phyloP scores from a whole-genome alignment of 2,797 vertebrate species.

The Petrocephalus sullivani region DNA sequence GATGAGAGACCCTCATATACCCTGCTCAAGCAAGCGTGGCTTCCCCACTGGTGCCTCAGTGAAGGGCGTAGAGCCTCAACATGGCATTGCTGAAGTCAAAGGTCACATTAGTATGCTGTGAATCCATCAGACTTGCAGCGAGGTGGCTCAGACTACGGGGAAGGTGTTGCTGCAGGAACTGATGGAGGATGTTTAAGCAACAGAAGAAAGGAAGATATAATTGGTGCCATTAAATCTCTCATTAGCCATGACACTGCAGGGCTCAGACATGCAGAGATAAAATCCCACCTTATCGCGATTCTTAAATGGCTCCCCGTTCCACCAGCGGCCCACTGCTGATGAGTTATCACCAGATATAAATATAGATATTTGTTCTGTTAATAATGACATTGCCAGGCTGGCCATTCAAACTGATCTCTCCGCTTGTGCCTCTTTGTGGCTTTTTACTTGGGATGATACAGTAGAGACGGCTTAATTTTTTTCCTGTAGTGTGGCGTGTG shows the following conservation, averaged over 20 bases:
- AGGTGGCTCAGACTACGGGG: not conserved
- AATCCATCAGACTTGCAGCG: not conserved
- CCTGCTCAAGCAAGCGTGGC: conserved; percentile 2
- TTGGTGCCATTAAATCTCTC: not conserved
- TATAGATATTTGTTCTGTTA: conserved; percentile 1
- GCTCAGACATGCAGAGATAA: not conserved
- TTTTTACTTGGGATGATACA: not conserved
- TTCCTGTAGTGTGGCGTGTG: conserved; percentile 29
- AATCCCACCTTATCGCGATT: not conserved
- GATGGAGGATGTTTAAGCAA: not conserved
- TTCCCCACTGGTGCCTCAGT: not conserved
- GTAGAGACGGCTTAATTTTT: conserved; percentile 4
- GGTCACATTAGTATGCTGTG: not conserved
- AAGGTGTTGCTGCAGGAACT: conserved; percentile 26
- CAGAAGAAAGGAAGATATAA: not conserved
- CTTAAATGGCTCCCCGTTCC: not conserved
- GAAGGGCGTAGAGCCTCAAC: not conserved
- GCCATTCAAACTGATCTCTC: not conserved
- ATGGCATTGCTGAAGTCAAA: not conserved
- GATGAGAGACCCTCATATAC: conserved; percentile 7
- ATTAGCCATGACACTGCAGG: conserved; percentile 20
- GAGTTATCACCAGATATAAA: not conserved
- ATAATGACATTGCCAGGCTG: not conserved
- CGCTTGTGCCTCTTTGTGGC: conserved; percentile 7
- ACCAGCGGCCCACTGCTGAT: not conserved